phyloP scores from a whole-genome alignment of 2,888 invertebrate genomes.

The Parnassius smintheus region DNA sequence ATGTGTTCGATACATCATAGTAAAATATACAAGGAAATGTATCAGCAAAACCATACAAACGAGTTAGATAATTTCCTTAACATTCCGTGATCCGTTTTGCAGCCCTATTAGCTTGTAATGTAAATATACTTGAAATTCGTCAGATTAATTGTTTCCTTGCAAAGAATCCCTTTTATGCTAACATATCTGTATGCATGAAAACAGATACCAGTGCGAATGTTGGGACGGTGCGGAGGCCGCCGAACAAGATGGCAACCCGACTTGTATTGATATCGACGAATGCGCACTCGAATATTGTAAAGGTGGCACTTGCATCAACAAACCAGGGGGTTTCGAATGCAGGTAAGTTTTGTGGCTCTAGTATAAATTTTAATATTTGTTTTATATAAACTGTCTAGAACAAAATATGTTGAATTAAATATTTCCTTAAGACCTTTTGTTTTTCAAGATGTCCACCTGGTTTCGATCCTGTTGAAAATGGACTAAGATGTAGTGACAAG shows the following conservation, averaged over 20 bases:
- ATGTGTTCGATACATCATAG: too few relatives aligned
- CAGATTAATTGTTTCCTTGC: too few relatives aligned
- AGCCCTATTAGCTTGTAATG: too few relatives aligned
- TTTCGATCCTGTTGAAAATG: constrained; percentile 91
- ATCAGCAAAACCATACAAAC: too few relatives aligned
- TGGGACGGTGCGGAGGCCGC: constrained; percentile 83
- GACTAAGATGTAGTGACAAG: constrained; percentile 90
- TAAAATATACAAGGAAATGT: too few relatives aligned
- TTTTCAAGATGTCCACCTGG: constrained; percentile 84
- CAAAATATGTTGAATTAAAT: neutral
- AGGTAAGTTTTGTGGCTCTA: constrained; percentile 41
- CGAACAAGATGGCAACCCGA: constrained; percentile 67
- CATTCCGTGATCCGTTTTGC: too few relatives aligned
- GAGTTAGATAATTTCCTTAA: too few relatives aligned
- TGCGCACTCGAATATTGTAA: constrained; percentile 88
- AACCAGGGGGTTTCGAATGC: constrained; percentile 87
- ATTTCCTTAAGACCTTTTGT: constrained; percentile 14
- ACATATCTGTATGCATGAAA: too few relatives aligned
- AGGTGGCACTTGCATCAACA: constrained; percentile 88
- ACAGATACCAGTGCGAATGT: constrained; percentile 87
- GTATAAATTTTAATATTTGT: neutral
- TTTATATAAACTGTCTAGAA: too few relatives aligned
- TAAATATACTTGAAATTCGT: too few relatives aligned
- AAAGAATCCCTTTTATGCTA: too few relatives aligned
- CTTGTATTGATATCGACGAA: constrained; percentile 89